These are phyloP conservation scores for Erebia palarica DNA, from an alignment of 2,888 invertebrate genomes.

Conservation along the genomic window DNA sequence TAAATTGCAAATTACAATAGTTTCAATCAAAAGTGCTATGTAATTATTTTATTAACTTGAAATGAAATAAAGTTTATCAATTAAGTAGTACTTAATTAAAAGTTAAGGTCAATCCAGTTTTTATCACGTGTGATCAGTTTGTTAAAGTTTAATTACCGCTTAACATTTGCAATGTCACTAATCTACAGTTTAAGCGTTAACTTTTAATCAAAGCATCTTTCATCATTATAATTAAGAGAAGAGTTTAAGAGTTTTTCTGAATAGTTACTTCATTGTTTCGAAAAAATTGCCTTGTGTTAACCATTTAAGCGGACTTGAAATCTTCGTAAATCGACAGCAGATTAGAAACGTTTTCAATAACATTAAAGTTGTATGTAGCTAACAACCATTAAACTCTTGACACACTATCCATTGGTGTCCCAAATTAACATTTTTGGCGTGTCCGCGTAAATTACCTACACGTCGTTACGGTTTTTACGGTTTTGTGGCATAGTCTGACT, in stretches of 20 bases:
- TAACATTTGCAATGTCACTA: too few relatives aligned
- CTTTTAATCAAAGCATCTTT: too few relatives aligned
- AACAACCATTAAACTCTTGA: conserved; percentile 33
- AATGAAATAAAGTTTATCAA: too few relatives aligned
- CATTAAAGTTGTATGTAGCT: conserved; percentile 11
- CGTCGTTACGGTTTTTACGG: conserved; percentile 64
- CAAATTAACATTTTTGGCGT: conserved; percentile 53
- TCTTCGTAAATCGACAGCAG: neutral
- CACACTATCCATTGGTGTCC: conserved; percentile 48
- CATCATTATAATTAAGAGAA: too few relatives aligned
- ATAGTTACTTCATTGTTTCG: too few relatives aligned
- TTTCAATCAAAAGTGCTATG: neutral
- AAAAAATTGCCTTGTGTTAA: too few relatives aligned
- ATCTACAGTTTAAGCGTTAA: too few relatives aligned
- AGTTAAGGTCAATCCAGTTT: too few relatives aligned
- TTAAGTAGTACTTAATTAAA: too few relatives aligned
- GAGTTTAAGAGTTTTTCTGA: too few relatives aligned
- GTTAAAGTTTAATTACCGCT: too few relatives aligned
- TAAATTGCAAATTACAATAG: neutral
- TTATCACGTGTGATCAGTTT: too few relatives aligned
- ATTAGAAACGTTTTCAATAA: neutral
- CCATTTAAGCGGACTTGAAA: neutral
- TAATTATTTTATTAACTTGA: neutral
- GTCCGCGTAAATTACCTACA: conserved; percentile 53
- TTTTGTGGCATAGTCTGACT: conserved; percentile 49